phyloP scores from a whole-genome alignment of 2,888 invertebrate species.

The Glyphotaelius pellucidus region DNA sequence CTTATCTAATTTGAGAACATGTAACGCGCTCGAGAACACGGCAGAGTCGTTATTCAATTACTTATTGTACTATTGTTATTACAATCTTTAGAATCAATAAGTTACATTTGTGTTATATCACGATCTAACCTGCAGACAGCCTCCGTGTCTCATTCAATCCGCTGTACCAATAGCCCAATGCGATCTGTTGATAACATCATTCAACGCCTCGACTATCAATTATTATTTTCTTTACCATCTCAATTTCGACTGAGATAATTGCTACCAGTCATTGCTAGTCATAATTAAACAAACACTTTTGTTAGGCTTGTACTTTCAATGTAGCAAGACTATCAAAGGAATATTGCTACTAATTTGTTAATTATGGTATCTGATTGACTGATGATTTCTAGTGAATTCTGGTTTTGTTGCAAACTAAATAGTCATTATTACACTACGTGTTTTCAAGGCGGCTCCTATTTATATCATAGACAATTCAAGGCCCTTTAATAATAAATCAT shows the following conservation, averaged over 20 bases:
- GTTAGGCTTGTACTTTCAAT: constrained; percentile 3
- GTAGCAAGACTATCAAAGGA: neutral
- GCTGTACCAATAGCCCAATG: neutral
- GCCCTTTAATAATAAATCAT: neutral
- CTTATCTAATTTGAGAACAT: neutral
- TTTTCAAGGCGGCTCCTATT: neutral
- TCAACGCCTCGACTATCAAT: constrained; percentile 26
- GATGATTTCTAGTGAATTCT: neutral
- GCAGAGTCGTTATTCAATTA: neutral
- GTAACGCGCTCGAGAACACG: constrained; percentile 5
- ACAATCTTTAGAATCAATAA: constrained; percentile 41
- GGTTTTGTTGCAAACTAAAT: neutral
- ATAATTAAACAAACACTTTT: constrained; percentile 31
- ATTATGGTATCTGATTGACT: neutral
- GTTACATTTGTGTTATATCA: constrained; percentile 28
- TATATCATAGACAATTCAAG: neutral
- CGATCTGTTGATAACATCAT: constrained; percentile 29
- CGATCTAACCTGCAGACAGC: constrained; percentile 27
- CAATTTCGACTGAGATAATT: constrained; percentile 47
- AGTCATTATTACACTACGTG: neutral
- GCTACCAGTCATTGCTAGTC: constrained; percentile 25
- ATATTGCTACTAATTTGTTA: constrained; percentile 2
- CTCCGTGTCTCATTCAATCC: constrained; percentile 14
- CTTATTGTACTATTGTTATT: constrained; percentile 31
- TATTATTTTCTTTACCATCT: constrained; percentile 37